These are phyloP conservation scores for Lycaon pictus DNA, from an alignment of 2,113 vertebrate genomes.

Conservation along the genomic window DNA sequence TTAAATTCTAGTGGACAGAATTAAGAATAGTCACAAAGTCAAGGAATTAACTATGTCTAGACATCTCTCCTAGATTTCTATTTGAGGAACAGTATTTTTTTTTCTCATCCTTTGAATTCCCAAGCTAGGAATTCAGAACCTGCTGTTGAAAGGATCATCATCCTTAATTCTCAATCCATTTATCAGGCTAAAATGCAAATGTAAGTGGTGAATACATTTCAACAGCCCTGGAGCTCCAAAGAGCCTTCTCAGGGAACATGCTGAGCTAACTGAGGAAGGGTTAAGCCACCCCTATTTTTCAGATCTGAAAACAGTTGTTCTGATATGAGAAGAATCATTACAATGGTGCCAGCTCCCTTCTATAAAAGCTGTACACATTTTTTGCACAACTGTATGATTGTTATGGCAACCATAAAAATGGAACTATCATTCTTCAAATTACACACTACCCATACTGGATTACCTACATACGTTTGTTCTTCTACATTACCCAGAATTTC, in stretches of 20 bases:
- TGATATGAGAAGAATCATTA: constrained; percentile 82
- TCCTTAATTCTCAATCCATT: constrained; percentile 84
- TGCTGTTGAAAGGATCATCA: constrained; percentile 80
- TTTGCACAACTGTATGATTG: constrained; percentile 85
- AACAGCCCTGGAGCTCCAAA: constrained; percentile 68
- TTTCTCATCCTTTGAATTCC: constrained; percentile 82
- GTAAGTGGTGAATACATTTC: constrained; percentile 80
- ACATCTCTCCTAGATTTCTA: constrained; percentile 85
- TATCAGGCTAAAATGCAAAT: constrained; percentile 84
- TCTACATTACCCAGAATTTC: constrained; percentile 72
- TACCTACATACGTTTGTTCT: constrained; percentile 44
- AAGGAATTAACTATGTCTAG: constrained; percentile 85
- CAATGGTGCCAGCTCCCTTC: constrained; percentile 82
- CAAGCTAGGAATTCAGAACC: constrained; percentile 80
- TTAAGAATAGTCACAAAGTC: constrained; percentile 75
- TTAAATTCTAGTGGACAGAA: constrained; percentile 72
- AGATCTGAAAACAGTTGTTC: constrained; percentile 84
- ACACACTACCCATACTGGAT: constrained; percentile 74
- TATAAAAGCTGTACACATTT: constrained; percentile 83
- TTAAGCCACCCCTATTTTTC: constrained; percentile 84
- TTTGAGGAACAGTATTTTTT: constrained; percentile 80
- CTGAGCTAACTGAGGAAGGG: constrained; percentile 82
- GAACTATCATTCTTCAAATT: constrained; percentile 82
- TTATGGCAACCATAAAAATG: constrained; percentile 87
- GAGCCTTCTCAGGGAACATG: constrained; percentile 80